Base-by-base conservation (phyloP, 2,797 vertebrate genomes). In the Smutsia temminckii region DNA sequence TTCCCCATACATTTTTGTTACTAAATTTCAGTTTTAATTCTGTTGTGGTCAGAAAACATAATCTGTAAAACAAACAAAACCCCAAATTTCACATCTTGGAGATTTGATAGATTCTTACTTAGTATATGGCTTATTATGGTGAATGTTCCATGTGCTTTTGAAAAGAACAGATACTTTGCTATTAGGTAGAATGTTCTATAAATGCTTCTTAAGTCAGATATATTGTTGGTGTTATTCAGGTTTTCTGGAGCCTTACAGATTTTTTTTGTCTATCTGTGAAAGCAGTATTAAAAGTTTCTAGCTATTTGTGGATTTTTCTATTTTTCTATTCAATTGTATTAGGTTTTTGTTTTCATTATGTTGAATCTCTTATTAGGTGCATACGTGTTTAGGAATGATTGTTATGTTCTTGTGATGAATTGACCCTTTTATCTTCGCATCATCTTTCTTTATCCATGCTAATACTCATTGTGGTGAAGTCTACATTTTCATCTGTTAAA, bases 91-190 rank as follows among this genome's bases (percentile, higher is more conserved):
- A 46, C 37, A 20, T 72, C 63, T 77, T 84, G 42, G 32, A 55
- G 29, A 61, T 69, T 34, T 77, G 71, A 84, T 88, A 55, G 42
- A 32, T 61, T 69, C 20, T 55, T 8, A 61, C 16, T n/a, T 13
- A 63, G 46, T 85, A 25, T 79, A 37, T 63, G 25, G 32, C 42
- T 13, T 49, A 7, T 49, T 66, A 51, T n/a, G 29, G 42, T 78
- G 34, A 77, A 32, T 61, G 61, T 25, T 46, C 63, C 46, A 3
- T 89, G 63, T 92, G 25, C 8, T 88, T 25, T 84, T 83, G 46
- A 25, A 78, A 88, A 84, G 78, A 89, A 55, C 8, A 83, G 55
- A 55, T 77, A 84, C 64, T 95, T 92, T 89, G 71, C 78, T 84
- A 20, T 89, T 92, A 63, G 63, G 37, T 84, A 27, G 64, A 77